Evolutionary conservation across 2,888 invertebrate species (phyloP), one percentile per base, ranked within the genome.

Genomic region (Flexamia atlantica): DNA sequence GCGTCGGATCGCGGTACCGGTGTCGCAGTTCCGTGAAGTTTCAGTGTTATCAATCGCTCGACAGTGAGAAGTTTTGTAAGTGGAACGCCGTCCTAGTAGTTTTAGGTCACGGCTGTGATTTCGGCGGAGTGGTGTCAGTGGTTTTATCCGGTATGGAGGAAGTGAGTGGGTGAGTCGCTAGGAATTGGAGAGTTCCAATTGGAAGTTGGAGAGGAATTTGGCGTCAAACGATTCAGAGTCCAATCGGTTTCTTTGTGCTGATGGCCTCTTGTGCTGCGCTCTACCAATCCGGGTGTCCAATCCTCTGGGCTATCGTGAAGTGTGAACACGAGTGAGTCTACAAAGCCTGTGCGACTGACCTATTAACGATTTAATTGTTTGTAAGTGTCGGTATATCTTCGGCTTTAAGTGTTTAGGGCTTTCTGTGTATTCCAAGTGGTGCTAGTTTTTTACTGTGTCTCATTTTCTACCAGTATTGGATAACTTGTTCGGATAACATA

Each of bases 101-200:
- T 64, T 64, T 64, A 64, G 64, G 64, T 64, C 64, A 64, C 64
- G 64, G 64, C 28, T 64, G 64, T 64, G 28, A 64, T 64, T 64
- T 64, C 64, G 64, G 64, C 30, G 23, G 23, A 64, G 64, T 64
- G 57, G 57, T 46, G 53, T 28, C 64, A 64, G 64, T 64, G 64
- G 57, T 23, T 23, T 23, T 53, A 14, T 30, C 28, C 64, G 64
- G 25, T 30, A 64, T 30, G 25, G 25, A 14, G 30, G 30, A 64
- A 28, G 23, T 53, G 5, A 64, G 64, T 64, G 25, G 25, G 28
- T 25, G 64, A 64, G 3, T 57, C 57, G 12, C 64, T 1, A 64
- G 3, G 64, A 28, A 28, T 64, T 17, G 14, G 28, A n/a, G n/a
- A n/a, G n/a, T n/a, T n/a, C n/a, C n/a, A n/a, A n/a, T n/a, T n/a